Base-by-base conservation (phyloP, 1,140 invertebrate species). In the Sycobia sp. region DNA sequence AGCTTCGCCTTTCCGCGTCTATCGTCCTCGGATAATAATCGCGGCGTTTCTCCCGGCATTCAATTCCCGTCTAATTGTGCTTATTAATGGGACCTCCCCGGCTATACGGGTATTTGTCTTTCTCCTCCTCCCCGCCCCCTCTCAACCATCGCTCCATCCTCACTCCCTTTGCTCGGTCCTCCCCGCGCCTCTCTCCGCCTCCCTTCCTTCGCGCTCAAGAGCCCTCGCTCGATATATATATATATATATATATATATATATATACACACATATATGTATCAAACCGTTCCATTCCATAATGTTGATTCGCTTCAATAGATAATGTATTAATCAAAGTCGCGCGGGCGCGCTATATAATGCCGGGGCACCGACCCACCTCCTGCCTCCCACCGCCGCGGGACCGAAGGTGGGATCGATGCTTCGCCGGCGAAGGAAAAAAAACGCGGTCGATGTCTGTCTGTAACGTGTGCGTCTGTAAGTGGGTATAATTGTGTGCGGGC, bases 1-100 rank as follows among this genome's bases (percentile, higher is more conserved):
- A 29, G 23, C 14, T 29, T 59, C 34, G 43, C 13, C 55, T 57
- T 46, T 46, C 43, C 29, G 25, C 27, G 27, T 53, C 38, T 53
- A 34, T 36, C 23, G 14, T 47, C 32, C 32, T 49, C 25, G 61
- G 27, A 7, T 39, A 39, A 56, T 63, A 63, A 56, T 56, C 53
- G 61, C 50, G 11, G 23, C 44, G 34, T 56, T 55, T 54, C 51
- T 47, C 46, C 34, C 25, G 36, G 36, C 20, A 58, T 53, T 51
- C 32, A 55, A 64, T 64, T 58, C 62, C 18, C 38, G 62, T 53
- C 47, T 64, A 64, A 64, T 64, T 64, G 55, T 64, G 41, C 54
- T 64, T 64, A 64, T 64, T 64, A 64, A 64, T 64, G 62, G 54
- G 34, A 23, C 41, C 29, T 23, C 60, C 18, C 22, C n/a, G 41